phyloP scores from a whole-genome alignment of 2,888 invertebrate species.

The Scaptomyza polygonia region DNA sequence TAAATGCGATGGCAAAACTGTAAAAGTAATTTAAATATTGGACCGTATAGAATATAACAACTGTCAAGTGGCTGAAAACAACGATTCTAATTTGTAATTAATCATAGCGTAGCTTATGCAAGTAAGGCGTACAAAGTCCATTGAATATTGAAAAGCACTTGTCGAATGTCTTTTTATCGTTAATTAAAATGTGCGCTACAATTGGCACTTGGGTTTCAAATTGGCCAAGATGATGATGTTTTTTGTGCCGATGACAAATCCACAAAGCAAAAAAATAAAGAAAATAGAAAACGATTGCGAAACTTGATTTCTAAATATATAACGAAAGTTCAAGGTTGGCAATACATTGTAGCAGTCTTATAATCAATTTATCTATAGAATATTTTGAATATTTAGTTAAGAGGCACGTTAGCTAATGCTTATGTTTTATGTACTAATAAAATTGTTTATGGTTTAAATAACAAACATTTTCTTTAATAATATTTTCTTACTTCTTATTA shows the following conservation, averaged over 20 bases:
- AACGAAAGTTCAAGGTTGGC: background rate
- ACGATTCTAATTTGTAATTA: constrained; percentile 41
- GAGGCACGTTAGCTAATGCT: too few species aligned
- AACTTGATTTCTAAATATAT: background rate
- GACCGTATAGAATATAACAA: constrained; percentile 17
- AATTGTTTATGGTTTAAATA: too few species aligned
- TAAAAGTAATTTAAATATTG: constrained; percentile 22
- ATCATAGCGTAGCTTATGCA: constrained; percentile 36
- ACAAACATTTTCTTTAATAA: too few species aligned
- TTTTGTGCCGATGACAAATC: constrained; percentile 32
- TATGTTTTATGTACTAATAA: too few species aligned
- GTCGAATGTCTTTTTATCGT: constrained; percentile 41
- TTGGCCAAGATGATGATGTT: constrained; percentile 24
- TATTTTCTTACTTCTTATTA: too few species aligned
- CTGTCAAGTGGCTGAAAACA: constrained; percentile 55
- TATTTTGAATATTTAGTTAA: background rate
- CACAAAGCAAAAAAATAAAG: background rate
- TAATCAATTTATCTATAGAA: background rate
- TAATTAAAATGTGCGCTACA: constrained; percentile 65
- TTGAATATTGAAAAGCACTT: constrained; percentile 32
- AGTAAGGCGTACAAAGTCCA: constrained; percentile 62
- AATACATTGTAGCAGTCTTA: background rate
- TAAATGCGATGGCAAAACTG: background rate
- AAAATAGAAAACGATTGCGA: background rate
- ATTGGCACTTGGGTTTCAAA: constrained; percentile 39